Base-by-base conservation (phyloP, 2,888 invertebrate genomes). In the Drosophila bunnanda region DNA sequence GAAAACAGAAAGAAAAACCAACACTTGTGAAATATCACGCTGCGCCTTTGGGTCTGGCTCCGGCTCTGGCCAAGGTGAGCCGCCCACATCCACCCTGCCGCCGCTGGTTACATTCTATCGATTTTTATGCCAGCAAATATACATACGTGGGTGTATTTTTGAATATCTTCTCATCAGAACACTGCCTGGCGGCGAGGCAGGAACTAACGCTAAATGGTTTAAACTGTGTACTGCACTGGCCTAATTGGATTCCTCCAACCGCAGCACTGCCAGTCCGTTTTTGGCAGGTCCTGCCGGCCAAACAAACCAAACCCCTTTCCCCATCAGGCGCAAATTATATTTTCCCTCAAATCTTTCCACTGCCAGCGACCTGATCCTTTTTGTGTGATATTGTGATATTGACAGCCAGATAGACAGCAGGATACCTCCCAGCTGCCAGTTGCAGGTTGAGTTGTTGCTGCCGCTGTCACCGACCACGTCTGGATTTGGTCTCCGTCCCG, bases 1-100 rank as follows among this genome's bases (percentile, higher is more conserved):
- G 43, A 46, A 71, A 76, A 72, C 56, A 54, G 43, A 38, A 74
- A 73, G 74, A 80, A 77, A 68, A 74, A 71, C 79, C 79, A 71
- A 75, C 81, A 88, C 87, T 86, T 88, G 65, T 77, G 70, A 88
- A 83, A 79, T 88, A 88, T 88, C 85, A 82, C 67, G 82, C 85
- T 81, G 85, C 74, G 85, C 60, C 54, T 66, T 55, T 43, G 71
- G 69, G 69, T 52, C 70, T 69, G 74, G 69, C 75, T 50, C 72
- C 68, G 73, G 55, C 67, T 54, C 69, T 73, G 74, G 69, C 80
- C 73, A 88, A 81, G 76, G 87, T 78, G 83, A 79, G 53, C 30
- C 30, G 15, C 54, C 30, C 32, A 48, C 39, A 44, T 34, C 34
- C 41, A 39, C 32, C 38, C 70, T n/a, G 20, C 53, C 20, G 32